These are phyloP conservation scores for Vesta saturnalis DNA, from an alignment of 2,888 invertebrate genomes.

Conservation along the genomic window DNA sequence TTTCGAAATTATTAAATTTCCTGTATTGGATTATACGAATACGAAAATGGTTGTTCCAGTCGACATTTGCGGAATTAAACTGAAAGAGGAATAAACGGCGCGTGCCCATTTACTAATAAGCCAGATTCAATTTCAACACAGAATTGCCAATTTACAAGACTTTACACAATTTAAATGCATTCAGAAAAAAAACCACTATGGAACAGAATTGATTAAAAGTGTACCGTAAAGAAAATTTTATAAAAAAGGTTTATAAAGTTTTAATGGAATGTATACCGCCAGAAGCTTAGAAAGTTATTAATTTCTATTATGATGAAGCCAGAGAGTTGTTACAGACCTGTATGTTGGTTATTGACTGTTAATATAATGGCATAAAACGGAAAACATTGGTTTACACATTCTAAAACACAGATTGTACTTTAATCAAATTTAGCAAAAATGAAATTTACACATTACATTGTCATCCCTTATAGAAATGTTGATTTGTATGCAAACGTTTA, in stretches of 20 bases:
- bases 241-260: constrained; percentile 21
- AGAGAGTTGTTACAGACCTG: constrained; percentile 17
- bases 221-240: constrained; percentile 17
- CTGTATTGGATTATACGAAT: constrained; percentile 21
- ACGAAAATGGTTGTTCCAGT: background rate
- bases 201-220: background rate
- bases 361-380: constrained; percentile 20
- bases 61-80: constrained; percentile 12
- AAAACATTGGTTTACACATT: constrained; percentile 28
- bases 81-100: too few relatives aligned
- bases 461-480: too few relatives aligned
- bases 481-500: too few relatives aligned
- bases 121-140: background rate
- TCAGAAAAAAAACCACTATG: too few relatives aligned
- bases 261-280: constrained; percentile 21
- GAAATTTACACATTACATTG: background rate
- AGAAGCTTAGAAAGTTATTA: constrained; percentile 25
- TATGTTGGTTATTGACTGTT: constrained; percentile 26
- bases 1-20: constrained; percentile 27
- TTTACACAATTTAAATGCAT: background rate
- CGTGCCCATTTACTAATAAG: background rate
- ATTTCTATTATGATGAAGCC: constrained; percentile 25
- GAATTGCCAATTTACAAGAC: background rate
- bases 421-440: background rate
- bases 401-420: constrained; percentile 17